A percentile compares a stretch with the other conserved stretches of the same genome.
phyloP scores from a whole-genome alignment of 2,888 invertebrate species.

The Merodon equestris region DNA sequence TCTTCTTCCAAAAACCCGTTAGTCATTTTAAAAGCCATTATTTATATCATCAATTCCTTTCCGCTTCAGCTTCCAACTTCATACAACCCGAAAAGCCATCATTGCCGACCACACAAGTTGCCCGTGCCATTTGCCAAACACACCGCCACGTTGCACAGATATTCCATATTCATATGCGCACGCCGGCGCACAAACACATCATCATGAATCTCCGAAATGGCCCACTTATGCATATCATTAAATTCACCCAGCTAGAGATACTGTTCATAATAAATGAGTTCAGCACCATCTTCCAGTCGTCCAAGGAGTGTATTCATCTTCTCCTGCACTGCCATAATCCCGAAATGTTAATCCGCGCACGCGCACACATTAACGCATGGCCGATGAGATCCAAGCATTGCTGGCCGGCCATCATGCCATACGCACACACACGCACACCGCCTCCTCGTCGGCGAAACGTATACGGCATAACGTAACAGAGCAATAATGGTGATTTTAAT shows the following conservation, averaged over 20 bases:
- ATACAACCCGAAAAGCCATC: neutral
- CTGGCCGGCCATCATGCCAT: slow-evolving; percentile 48
- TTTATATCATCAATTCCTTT: slow-evolving; percentile 17
- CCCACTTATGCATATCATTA: slow-evolving; percentile 62
- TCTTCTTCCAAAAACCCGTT: neutral
- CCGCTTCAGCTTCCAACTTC: slow-evolving; percentile 27
- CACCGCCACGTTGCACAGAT: neutral
- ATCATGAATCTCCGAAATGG: slow-evolving; percentile 58
- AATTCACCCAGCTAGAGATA: slow-evolving; percentile 47
- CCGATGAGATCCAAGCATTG: slow-evolving; percentile 33
- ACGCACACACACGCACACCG: slow-evolving; percentile 29
- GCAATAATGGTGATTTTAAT: slow-evolving; percentile 78
- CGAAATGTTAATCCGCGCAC: slow-evolving; percentile 48
- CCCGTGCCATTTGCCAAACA: slow-evolving; percentile 38
- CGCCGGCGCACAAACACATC: slow-evolving; percentile 38
- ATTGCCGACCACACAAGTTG: slow-evolving; percentile 57
- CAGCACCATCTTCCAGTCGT: slow-evolving; percentile 13
- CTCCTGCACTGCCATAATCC: neutral
- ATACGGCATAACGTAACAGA: slow-evolving; percentile 55
- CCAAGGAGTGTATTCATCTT: too few species aligned
- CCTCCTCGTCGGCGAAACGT: neutral
- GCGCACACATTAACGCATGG: slow-evolving; percentile 62
- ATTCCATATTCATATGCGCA: slow-evolving; percentile 29
- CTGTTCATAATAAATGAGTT: slow-evolving; percentile 62
- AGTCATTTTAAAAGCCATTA: neutral